Evolutionary conservation across 2,113 vertebrate genomes (phyloP).

Genomic region (Hippocampus barbouri): DNA sequence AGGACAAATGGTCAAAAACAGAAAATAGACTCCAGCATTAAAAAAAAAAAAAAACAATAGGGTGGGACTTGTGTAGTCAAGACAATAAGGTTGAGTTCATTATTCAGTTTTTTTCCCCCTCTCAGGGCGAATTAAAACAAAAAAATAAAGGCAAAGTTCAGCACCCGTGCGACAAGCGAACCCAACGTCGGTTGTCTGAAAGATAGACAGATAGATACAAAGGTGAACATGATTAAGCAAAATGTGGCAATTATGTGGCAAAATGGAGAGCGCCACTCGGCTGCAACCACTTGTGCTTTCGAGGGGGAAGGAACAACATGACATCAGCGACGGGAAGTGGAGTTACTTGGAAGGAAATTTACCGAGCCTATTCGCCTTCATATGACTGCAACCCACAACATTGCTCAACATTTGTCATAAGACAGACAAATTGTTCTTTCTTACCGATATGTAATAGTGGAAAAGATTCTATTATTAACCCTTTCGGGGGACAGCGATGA

Average conservation of each 20-base stretch:
- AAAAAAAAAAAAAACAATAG: too few species aligned
- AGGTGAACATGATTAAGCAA: conserved; percentile 7
- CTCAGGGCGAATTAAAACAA: conserved; percentile 1
- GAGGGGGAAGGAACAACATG: background rate
- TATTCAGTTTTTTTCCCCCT: too few species aligned
- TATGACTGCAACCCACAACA: conserved; percentile 31
- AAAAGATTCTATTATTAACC: conserved; percentile 1
- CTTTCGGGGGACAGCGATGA: too few species aligned
- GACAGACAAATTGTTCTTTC: conserved; percentile 1
- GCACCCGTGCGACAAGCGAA: conserved; percentile 20
- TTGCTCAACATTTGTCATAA: conserved; percentile 41
- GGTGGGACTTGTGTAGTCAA: too few species aligned
- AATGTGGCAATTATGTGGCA: background rate
- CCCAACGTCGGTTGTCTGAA: background rate
- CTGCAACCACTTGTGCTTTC: background rate
- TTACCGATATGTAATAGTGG: conserved; percentile 16
- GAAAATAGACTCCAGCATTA: background rate
- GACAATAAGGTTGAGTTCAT: too few species aligned
- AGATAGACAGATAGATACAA: conserved; percentile 22
- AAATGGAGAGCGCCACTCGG: background rate
- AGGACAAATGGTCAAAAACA: conserved; percentile 10
- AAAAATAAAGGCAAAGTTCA: conserved; percentile 42
- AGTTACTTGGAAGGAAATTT: conserved; percentile 45
- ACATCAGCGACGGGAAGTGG: background rate
- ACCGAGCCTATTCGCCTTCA: conserved; percentile 26